Base-by-base conservation (phyloP, 2,113 vertebrate species). In the Bostrychus sinensis region DNA sequence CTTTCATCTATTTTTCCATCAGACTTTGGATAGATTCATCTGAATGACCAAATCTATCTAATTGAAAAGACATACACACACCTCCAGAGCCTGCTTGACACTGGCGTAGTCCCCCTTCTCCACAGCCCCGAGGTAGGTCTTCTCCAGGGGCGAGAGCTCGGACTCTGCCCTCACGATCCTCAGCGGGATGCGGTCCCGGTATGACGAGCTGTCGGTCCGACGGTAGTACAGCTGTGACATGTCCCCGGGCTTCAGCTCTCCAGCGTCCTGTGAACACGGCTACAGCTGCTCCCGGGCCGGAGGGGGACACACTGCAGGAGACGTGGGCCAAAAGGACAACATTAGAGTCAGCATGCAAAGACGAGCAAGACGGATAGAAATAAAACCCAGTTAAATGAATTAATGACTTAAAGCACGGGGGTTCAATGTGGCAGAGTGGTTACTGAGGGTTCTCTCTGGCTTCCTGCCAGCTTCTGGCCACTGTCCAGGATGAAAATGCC, bases 201-300 rank as follows among this genome's bases (percentile, higher is more conserved):
- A 96, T 4, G 95, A 94, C 57, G 95, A 94, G 84, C 92, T 95
- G 64, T 93, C 92, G 1, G 91, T 94, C 85, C 96, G 92, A 55
- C 94, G 94, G 83, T 97, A 98, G 87, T 98, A 99, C 82, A 98
- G 95, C 91, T 98, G 97, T 83, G 97, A 95, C 97, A 99, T 99
- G 77, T 81, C 70, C 71, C 73, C 12, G 91, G 66, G 38, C 66
- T 78, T 81, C 78, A 75, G 70, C 77, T 76, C 11, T 71, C 54
- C 63, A 67, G 53, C 57, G 60, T 62, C 39, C 70, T 66, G 72
- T 67, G 56, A 72, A 72, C 62, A 58, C 72, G 54, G 73, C 67
- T 77, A 41, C 81, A 82, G 78, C 78, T 81, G 82, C 59, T 72
- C 69, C 63, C 70, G 66, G 61, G 80, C 69, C 86, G 93, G 82